Evolutionary conservation across 2,888 invertebrate genomes (phyloP).

Genomic region (Ormyrus nitidulus): DNA sequence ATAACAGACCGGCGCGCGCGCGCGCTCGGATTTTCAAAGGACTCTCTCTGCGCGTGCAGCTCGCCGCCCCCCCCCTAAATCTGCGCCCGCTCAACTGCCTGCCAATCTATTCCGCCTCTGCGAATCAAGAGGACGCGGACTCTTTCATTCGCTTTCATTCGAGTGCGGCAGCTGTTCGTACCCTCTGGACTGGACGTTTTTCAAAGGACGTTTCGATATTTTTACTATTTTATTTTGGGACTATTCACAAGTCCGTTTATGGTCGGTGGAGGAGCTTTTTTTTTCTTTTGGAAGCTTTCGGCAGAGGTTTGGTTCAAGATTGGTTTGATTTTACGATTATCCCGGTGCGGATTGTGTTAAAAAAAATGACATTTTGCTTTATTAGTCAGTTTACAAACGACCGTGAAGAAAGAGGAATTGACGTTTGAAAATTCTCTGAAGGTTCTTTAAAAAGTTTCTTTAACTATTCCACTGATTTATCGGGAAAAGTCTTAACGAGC

Average conservation of each 20-base stretch:
- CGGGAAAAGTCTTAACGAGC: neutral
- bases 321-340: neutral
- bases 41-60: neutral
- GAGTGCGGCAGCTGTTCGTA: neutral
- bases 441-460: neutral
- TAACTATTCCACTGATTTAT: neutral
- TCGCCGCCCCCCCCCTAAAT: no score
- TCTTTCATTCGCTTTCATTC: slow-evolving; percentile 10
- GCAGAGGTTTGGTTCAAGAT: neutral
- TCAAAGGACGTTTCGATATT: no score
- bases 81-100: slow-evolving; percentile 1
- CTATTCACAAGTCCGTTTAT: no score
- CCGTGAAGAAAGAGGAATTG: no score
- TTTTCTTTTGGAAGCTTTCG: neutral
- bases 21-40: no score
- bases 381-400: no score
- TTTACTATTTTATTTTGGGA: no score
- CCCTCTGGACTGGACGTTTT: neutral
- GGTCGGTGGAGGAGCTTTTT: neutral
- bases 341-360: neutral
- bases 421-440: neutral
- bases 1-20: no score
- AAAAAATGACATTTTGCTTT: no score
- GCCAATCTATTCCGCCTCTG: neutral
- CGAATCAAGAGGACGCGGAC: neutral